Conservation (phyloP, 2,113 vertebrate genomes). For the Periophthalmus modestus region DNA sequence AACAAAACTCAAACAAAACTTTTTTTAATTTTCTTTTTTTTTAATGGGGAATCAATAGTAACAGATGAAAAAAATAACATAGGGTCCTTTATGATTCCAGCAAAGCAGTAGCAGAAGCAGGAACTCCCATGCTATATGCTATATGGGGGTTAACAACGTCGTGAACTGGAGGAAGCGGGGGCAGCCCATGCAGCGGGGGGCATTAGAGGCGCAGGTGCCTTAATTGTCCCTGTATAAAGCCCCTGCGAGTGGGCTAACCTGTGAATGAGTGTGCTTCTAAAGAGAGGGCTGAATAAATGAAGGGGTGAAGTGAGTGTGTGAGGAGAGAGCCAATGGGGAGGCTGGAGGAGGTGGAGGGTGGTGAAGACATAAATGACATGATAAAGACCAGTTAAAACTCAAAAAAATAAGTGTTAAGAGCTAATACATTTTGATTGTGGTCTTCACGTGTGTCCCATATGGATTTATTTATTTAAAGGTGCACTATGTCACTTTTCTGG, state of each 20-base stretch:
- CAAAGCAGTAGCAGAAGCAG: too few relatives aligned
- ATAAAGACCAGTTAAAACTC: background rate
- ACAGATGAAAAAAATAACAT: too few relatives aligned
- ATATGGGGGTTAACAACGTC: constrained; percentile 40
- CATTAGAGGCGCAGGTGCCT: constrained; percentile 74
- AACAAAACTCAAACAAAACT: too few relatives aligned
- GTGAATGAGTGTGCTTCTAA: constrained; percentile 69
- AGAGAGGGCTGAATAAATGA: constrained; percentile 61
- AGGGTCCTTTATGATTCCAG: too few relatives aligned
- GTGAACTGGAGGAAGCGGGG: constrained; percentile 59
- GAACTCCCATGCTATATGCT: too few relatives aligned
- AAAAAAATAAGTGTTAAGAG: background rate
- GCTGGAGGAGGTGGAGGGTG: constrained; percentile 18
- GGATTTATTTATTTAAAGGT: too few relatives aligned
- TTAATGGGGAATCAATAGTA: too few relatives aligned
- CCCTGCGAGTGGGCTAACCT: constrained; percentile 69
- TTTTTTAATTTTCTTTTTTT: too few relatives aligned
- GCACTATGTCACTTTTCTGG: too few relatives aligned
- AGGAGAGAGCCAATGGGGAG: constrained; percentile 29
- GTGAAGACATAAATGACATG: constrained; percentile 18
- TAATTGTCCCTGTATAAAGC: constrained; percentile 73
- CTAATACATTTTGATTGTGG: background rate
- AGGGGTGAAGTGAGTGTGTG: constrained; percentile 51
- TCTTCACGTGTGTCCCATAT: background rate
- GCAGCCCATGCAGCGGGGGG: constrained; percentile 60